Base-by-base conservation (phyloP, 2,797 vertebrate species). In the Crypturellus tataupa region DNA sequence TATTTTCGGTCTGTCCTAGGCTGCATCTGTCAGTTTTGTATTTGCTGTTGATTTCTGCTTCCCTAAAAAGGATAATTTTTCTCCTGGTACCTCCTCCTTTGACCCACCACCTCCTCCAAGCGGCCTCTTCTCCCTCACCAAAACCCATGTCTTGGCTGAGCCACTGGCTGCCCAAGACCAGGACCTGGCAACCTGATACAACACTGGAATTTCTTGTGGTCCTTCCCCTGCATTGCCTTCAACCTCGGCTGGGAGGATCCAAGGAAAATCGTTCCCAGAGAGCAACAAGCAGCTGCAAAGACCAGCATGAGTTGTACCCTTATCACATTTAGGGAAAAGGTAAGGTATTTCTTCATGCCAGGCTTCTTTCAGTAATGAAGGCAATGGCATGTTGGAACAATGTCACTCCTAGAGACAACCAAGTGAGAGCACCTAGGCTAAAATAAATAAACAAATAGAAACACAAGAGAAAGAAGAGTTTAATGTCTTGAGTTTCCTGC, bases 291-390 rank as follows among this genome's bases (percentile, higher is more conserved):
- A 18, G 60, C 20, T 10, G 79, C 65, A 64, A 37, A 0, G 0
- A 21, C 70, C 3, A 2, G 49, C 77, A 80, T 85, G 72, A 89
- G 85, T 60, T 8, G 3, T n/a, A 63, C 64, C 46, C 76, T 49
- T 83, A 55, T 6, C 70, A 58, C 82, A 67, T 67, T 49, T 68
- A 92, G 80, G 77, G 80, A 35, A 94, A 97, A 96, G 68, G 85
- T 71, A 3, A 91, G 75, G 8, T 77, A 44, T 82, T 91, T 93
- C 91, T 51, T 95, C 85, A 91, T 2, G 1, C 37, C 51, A 40
- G 39, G 67, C 78, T 77, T 68, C 89, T 51, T 63, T 39, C 77
- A n/a, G 88, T 58, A 89, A 1, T 0, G 1, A 79, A 58, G 87
- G 81, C 47, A 11, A 59, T 0, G 76, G 70, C 70, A 0, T 93